phyloP scores from a whole-genome alignment of 1,140 invertebrate genomes.

The Mycetomoellerius zeteki region DNA sequence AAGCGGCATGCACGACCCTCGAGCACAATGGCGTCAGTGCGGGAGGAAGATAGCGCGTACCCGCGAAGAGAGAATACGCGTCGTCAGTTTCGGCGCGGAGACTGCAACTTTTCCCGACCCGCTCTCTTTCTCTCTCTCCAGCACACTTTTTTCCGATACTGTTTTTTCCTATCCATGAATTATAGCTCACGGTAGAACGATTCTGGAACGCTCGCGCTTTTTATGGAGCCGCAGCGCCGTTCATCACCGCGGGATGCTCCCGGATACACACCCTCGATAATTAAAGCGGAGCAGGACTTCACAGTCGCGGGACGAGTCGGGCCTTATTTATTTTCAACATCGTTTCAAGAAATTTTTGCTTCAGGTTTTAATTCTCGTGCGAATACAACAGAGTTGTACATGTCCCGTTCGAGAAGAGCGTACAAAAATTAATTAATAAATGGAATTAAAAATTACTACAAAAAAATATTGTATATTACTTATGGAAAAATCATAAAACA shows the following conservation, averaged over 20 bases:
- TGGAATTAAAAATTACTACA: not conserved
- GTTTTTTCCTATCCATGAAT: slow-evolving; percentile 75
- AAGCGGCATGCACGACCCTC: slow-evolving; percentile 74
- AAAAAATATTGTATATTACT: not conserved
- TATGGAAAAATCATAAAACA: not conserved
- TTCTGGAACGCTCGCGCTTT: slow-evolving; percentile 55
- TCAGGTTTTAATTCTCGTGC: not conserved
- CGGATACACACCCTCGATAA: slow-evolving; percentile 60
- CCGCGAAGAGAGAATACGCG: slow-evolving; percentile 58
- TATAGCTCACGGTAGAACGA: slow-evolving; percentile 66
- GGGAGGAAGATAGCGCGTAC: slow-evolving; percentile 65
- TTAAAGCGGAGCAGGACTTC: slow-evolving; percentile 60
- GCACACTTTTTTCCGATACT: slow-evolving; percentile 64
- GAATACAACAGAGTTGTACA: not conserved
- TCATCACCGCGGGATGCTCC: slow-evolving; percentile 57
- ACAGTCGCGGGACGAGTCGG: slow-evolving; percentile 1
- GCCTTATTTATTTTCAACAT: slow-evolving; percentile 55
- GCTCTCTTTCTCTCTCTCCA: slow-evolving; percentile 19
- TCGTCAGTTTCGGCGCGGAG: slow-evolving; percentile 62
- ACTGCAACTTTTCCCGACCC: slow-evolving; percentile 58
- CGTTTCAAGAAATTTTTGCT: slow-evolving; percentile 36
- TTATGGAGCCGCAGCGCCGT: slow-evolving; percentile 59
- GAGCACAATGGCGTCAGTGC: slow-evolving; percentile 73
- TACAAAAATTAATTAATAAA: not conserved
- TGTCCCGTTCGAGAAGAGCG: not conserved